Base-by-base conservation (phyloP, 1,140 invertebrate genomes). In the Drosophila nasuta region DNA sequence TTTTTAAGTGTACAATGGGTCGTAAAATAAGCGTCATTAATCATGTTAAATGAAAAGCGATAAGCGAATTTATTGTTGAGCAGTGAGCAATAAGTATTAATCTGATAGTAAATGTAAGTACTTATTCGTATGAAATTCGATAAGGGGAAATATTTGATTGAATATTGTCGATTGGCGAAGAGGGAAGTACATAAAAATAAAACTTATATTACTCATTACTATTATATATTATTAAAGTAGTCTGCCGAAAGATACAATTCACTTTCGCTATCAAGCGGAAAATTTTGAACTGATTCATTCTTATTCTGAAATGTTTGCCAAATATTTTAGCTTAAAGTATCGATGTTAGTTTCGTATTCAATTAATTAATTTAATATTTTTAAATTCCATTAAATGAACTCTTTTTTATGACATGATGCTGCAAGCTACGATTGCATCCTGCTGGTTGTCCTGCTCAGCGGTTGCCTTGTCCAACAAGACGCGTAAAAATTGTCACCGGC, bases 401-500 rank as follows among this genome's bases (percentile, higher is more conserved):
- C 41, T 43, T 13, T 7, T 13, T n/a, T 5, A 43, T 13, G 41
- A 41, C 8, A 11, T 41, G 10, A 10, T 38, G 2, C 10, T 7
- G 1, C n/a, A 10, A 17, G 28, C 33, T 57, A 6, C 8, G 38
- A 20, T 5, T 28, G 10, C 28, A 10, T 59, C 38, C 20, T 13
- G 30, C 17, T 28, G 41, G 43, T 35, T 35, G 30, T 25, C 38
- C 8, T 13, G 67, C 75, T 56, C 82, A 86, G 82, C 83, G 79
- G 82, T 79, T 57, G 82, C 51, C 76, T 68, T 68, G 79, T 64
- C 76, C 75, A 48, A 35, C 52, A 20, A 70, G 76, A 79, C 69
- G 83, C 85, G 83, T 57, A 78, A 89, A 81, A 89, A 89, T 89
- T 88, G 83, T 83, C 83, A 87, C 83, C 83, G 56, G 59, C 83